Conservation (phyloP, 2,113 vertebrate genomes). For the Notechis scutatus region DNA sequence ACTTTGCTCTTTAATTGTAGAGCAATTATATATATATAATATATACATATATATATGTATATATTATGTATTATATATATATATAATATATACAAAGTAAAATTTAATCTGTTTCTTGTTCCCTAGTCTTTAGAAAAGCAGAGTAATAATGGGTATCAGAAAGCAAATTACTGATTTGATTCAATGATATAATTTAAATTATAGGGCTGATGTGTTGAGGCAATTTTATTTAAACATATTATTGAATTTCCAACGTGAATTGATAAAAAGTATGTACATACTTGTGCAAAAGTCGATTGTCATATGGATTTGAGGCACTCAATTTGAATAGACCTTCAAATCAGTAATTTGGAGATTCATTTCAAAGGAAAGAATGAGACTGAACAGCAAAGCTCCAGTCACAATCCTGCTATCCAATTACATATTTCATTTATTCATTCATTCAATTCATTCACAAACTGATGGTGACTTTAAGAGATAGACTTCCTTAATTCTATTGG, state of each 20-base stretch:
- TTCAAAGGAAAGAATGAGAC: background rate
- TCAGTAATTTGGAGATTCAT: background rate
- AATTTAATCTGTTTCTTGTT: background rate
- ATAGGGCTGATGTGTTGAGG: background rate
- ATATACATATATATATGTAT: no score
- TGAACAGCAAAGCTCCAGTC: background rate
- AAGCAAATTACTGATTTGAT: background rate
- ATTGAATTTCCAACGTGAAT: background rate
- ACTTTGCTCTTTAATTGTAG: background rate
- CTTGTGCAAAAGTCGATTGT: background rate
- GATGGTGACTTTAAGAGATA: background rate
- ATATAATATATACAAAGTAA: background rate
- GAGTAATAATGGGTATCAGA: background rate
- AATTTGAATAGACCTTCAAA: background rate
- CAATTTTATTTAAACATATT: background rate
- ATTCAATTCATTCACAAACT: background rate
- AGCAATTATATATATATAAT: background rate
- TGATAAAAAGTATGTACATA: background rate
- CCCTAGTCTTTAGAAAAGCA: background rate
- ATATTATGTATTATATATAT: no score
- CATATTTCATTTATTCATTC: background rate
- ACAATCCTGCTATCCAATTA: background rate
- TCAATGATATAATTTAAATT: background rate
- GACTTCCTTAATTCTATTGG: no score
- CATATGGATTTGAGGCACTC: background rate